phyloP scores from a whole-genome alignment of 2,113 vertebrate genomes.

The Pipra filicauda region DNA sequence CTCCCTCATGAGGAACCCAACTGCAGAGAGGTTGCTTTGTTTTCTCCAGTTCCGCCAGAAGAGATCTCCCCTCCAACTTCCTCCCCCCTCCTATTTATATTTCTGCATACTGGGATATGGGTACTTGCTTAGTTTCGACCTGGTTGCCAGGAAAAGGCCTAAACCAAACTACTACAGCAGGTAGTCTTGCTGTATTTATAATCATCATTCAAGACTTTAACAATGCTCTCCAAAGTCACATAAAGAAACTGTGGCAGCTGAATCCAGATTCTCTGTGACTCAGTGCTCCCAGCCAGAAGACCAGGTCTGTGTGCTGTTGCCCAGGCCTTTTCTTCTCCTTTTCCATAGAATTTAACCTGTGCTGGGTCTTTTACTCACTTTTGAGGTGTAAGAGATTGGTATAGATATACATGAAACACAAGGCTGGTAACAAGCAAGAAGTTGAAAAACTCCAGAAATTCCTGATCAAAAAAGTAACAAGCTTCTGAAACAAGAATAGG shows the following conservation, averaged over 20 bases:
- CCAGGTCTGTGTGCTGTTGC: neutral
- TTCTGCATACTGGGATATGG: too few relatives aligned
- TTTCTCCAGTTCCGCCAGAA: too few relatives aligned
- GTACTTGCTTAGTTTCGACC: too few relatives aligned
- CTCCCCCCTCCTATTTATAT: too few relatives aligned
- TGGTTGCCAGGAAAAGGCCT: too few relatives aligned
- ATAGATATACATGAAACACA: neutral
- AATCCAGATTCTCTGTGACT: neutral
- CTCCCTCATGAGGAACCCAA: too few relatives aligned
- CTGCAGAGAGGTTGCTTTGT: too few relatives aligned
- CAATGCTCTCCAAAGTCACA: neutral
- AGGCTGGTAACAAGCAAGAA: neutral
- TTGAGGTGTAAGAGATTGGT: neutral
- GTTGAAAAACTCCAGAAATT: neutral
- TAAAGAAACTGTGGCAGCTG: neutral
- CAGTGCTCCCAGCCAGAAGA: neutral
- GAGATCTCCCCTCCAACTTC: too few relatives aligned
- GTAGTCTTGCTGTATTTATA: neutral
- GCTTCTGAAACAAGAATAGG: neutral
- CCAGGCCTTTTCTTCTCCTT: neutral
- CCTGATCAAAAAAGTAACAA: neutral
- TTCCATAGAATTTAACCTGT: neutral
- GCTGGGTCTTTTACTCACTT: neutral
- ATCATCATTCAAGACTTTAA: neutral
- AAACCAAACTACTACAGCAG: too few relatives aligned